Percentiles rank a stretch among this genome's conserved stretches.
Evolutionary conservation across 2,113 vertebrate genomes (phyloP).

Genomic region (Anolis carolinensis): DNA sequence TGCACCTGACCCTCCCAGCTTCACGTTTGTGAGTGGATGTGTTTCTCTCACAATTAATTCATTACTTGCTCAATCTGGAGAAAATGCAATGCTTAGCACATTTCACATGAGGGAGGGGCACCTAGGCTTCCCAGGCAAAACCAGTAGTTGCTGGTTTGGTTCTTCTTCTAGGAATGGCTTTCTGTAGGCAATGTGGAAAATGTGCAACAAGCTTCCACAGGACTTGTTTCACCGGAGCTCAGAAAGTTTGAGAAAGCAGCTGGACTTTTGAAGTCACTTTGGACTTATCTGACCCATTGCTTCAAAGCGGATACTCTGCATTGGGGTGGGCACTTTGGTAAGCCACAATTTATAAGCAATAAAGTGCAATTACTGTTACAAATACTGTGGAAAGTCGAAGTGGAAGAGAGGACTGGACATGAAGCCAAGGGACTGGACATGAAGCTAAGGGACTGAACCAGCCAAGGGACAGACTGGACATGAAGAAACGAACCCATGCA

Average conservation of each 20-base stretch:
- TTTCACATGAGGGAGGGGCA: slow-evolving; percentile 41
- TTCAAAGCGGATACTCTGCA: background rate
- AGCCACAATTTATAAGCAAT: background rate
- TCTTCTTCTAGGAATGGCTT: background rate
- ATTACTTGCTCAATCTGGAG: slow-evolving; percentile 48
- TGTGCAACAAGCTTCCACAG: background rate
- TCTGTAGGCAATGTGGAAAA: background rate
- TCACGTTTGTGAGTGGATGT: slow-evolving; percentile 12
- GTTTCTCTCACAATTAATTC: slow-evolving; percentile 16
- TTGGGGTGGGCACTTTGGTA: background rate
- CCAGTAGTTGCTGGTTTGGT: slow-evolving; percentile 37
- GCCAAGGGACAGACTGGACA: no score
- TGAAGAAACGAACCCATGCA: no score
- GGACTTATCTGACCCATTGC: rapidly evolving
- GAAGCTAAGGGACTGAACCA: no score
- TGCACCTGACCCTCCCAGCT: background rate
- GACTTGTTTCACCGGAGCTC: background rate
- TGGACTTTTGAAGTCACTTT: background rate
- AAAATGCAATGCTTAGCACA: slow-evolving; percentile 41
- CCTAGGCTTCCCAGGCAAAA: slow-evolving; percentile 31
- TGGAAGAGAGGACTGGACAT: no score
- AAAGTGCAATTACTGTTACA: no score
- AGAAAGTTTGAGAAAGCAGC: background rate
- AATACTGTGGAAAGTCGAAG: no score
- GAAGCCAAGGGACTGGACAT: no score